phyloP scores from a whole-genome alignment of 2,888 invertebrate genomes.

The Zeuzera pyrina region DNA sequence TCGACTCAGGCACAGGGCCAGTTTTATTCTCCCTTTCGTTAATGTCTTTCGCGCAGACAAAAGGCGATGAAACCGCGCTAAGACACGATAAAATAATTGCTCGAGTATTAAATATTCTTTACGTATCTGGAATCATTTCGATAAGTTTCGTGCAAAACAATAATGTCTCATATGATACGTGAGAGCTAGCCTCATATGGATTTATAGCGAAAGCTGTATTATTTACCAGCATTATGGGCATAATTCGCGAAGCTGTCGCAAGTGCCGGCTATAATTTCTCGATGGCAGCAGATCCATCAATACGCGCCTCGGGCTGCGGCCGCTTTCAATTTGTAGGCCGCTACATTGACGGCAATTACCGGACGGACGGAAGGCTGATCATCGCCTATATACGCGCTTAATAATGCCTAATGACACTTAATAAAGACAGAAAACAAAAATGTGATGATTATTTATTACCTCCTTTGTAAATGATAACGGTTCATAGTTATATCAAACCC shows the following conservation, averaged over 20 bases:
- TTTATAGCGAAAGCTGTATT: constrained; percentile 60
- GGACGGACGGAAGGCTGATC: constrained; percentile 56
- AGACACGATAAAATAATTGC: no score
- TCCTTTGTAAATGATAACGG: constrained; percentile 36
- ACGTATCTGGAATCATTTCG: no score
- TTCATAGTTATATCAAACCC: constrained; percentile 14
- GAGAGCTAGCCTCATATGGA: constrained; percentile 43
- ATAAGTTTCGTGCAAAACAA: no score
- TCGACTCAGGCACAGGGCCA: constrained; percentile 22
- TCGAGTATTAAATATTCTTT: no score
- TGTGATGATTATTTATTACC: constrained; percentile 61
- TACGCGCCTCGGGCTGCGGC: constrained; percentile 62
- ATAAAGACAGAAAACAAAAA: constrained; percentile 68
- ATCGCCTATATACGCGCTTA: constrained; percentile 66
- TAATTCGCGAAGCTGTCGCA: constrained; percentile 73
- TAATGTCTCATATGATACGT: background rate
- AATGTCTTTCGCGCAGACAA: constrained; percentile 40
- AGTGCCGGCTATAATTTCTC: constrained; percentile 66
- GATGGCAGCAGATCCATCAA: constrained; percentile 72
- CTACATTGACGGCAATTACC: constrained; percentile 65
- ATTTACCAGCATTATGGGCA: constrained; percentile 72
- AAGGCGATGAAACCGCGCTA: constrained; percentile 34
- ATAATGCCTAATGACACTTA: constrained; percentile 72
- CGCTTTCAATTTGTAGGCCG: constrained; percentile 72
- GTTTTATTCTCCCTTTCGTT: constrained; percentile 23